Percentiles rank a stretch among this genome's conserved stretches.
These are phyloP conservation scores for Drosophila mayri DNA, from an alignment of 1,140 invertebrate genomes.

Conservation along the genomic window DNA sequence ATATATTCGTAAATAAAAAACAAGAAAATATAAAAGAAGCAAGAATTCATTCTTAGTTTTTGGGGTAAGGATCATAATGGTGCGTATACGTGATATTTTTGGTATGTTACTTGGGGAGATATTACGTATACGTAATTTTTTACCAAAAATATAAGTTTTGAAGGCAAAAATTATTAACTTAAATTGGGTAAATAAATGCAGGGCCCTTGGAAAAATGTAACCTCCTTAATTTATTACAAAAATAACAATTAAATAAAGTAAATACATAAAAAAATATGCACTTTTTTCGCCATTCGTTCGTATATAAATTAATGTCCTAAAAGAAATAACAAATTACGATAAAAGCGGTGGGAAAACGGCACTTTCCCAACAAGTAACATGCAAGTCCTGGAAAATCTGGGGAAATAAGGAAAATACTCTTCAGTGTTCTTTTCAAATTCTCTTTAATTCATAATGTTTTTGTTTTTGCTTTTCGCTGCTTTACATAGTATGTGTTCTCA, in stretches of 20 bases:
- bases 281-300: too few relatives aligned
- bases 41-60: neutral
- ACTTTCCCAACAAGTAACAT: neutral
- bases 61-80: too few relatives aligned
- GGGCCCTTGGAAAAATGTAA: too few relatives aligned
- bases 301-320: too few relatives aligned
- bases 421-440: conserved; percentile 41
- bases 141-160: neutral
- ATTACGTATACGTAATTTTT: neutral
- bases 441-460: conserved; percentile 57
- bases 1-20: conserved; percentile 56
- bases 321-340: too few relatives aligned
- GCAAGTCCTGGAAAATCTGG: neutral
- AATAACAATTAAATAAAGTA: neutral
- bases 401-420: neutral
- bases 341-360: too few relatives aligned
- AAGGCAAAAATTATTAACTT: neutral
- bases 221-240: too few relatives aligned
- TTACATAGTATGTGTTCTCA: conserved; percentile 53
- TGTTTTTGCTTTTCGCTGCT: conserved; percentile 40
- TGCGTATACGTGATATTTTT: neutral
- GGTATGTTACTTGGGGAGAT: neutral
- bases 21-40: conserved; percentile 3
- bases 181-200: too few relatives aligned
- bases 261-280: neutral